These are phyloP conservation scores for Acrocephalus arundinaceus DNA, from an alignment of 2,113 vertebrate species.

Conservation along the genomic window DNA sequence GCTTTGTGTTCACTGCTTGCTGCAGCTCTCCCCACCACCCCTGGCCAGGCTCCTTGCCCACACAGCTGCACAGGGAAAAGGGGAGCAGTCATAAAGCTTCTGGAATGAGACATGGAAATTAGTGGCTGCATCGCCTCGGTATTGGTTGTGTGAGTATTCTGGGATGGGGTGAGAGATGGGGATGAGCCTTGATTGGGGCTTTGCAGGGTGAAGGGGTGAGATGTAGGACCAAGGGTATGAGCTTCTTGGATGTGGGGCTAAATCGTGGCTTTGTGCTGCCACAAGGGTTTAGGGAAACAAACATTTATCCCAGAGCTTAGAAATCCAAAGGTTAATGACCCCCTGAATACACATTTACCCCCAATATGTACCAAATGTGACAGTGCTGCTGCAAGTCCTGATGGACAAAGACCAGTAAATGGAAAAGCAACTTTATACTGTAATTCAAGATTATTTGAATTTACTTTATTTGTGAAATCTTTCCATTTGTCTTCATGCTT, in stretches of 20 bases:
- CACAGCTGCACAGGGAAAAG: background rate
- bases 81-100: background rate
- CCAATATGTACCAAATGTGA: background rate
- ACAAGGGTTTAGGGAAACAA: background rate
- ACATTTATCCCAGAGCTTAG: background rate
- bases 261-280: background rate
- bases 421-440: background rate
- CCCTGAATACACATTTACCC: background rate
- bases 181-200: accelerated
- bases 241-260: background rate
- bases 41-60: background rate
- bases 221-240: accelerated
- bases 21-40: background rate
- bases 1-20: background rate
- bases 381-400: accelerated
- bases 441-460: background rate
- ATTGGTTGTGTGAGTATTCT: background rate
- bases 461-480: constrained; percentile 2
- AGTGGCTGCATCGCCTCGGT: background rate
- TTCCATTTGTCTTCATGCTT: constrained; percentile 1
- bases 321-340: background rate
- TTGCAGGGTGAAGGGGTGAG: background rate
- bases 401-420: background rate
- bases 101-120: background rate
- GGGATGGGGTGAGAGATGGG: background rate